Evolutionary conservation across 2,113 vertebrate species (phyloP).

Genomic region (Nerophis ophidion): DNA sequence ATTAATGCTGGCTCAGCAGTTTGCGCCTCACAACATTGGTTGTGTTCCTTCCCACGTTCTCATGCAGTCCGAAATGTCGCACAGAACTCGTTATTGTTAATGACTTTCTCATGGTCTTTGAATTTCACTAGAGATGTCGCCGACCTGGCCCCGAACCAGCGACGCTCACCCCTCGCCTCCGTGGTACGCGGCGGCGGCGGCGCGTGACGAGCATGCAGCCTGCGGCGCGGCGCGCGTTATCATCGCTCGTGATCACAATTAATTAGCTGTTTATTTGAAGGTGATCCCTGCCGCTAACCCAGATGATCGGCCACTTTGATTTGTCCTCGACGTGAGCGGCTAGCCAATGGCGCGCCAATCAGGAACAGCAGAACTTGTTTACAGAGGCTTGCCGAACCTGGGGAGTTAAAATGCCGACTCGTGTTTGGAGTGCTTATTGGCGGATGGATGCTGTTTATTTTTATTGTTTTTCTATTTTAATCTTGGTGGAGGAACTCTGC

Average conservation of each 20-base stretch:
- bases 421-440: not conserved
- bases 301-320: conserved; percentile 22
- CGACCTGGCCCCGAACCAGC: too few species aligned
- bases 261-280: conserved; percentile 35
- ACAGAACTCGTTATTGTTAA: too few species aligned
- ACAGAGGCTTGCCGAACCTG: not conserved
- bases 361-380: not conserved
- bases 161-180: not conserved
- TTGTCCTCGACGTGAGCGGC: conserved; percentile 20
- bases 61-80: too few species aligned
- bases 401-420: not conserved
- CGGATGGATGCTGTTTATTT: conserved; percentile 4
- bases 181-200: not conserved
- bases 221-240: conserved; percentile 4
- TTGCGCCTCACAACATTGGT: too few species aligned
- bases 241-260: conserved; percentile 24
- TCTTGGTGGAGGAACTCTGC: conserved; percentile 1
- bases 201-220: conserved; percentile 1
- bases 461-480: conserved; percentile 10
- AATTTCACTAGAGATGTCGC: too few species aligned
- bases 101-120: too few species aligned
- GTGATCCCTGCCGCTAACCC: conserved; percentile 25
- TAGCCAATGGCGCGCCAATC: not conserved
- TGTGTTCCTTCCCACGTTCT: too few species aligned
- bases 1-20: too few species aligned